Evolutionary conservation across 2,113 vertebrate genomes (phyloP), one percentile per base, ranked within the genome.

Genomic region (Alosa alosa): DNA sequence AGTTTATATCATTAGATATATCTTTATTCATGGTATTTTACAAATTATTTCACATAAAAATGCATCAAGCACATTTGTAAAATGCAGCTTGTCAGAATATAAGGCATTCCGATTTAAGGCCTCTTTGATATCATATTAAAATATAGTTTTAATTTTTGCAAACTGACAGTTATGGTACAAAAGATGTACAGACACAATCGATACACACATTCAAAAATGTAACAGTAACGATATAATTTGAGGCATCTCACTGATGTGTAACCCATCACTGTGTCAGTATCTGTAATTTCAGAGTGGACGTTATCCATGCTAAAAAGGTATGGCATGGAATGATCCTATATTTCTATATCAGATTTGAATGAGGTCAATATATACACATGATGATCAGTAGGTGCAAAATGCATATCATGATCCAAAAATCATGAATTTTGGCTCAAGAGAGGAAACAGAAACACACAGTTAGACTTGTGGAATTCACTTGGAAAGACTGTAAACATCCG

Each of bases 11-110:
- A 83, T 90, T 89, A 89, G 84, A 89, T 86, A 87, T 86, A 87
- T 52, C 83, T 90, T 84, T 87, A 84, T 89, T 86, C 85, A 89
- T 87, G 84, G 88, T 87, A 89, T 90, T 84, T 90, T 90, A 90
- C 86, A 90, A 52, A 78, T 86, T 83, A 78, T 86, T 83, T 85
- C 86, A 88, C 87, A 55, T 81, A 85, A 85, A 88, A 82, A 75
- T 60, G 87, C 68, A 85, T 41, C 82, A 83, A 68, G 44, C 72
- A 81, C 83, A 68, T 84, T 11, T 39, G 82, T 88, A 87, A 88
- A 86, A 87, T 47, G 68, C 15, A 78, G 41, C 3, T 82, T 31
- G 39, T 44, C n/a, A 64, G 15, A 68, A 52, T 46, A 22, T 87
- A 89, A 82, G 83, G 84, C 86, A 84, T 82, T 60, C 60, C 36